Conservation (phyloP, 2,113 vertebrate genomes). For the Cottus gobio region DNA sequence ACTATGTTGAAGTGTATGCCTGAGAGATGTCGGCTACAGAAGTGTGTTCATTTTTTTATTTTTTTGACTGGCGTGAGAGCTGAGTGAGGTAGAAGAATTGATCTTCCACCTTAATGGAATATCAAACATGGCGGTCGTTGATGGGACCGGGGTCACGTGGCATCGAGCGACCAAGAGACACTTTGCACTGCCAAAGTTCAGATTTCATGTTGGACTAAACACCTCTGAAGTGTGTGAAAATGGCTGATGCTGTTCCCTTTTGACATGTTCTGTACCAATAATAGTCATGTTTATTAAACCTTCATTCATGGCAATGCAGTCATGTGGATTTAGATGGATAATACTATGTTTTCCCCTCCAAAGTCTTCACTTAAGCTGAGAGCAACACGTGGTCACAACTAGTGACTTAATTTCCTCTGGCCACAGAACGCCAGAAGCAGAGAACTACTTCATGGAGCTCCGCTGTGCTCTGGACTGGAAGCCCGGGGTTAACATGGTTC, state of each 20-base stretch:
- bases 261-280: slow-evolving; percentile 39
- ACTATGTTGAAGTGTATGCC: slow-evolving; percentile 13
- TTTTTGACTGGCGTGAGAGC: background rate
- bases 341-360: background rate
- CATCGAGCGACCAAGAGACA: background rate
- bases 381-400: background rate
- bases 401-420: no score
- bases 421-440: background rate
- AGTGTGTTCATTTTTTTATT: background rate
- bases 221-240: slow-evolving; percentile 31
- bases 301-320: slow-evolving; percentile 9
- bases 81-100: background rate
- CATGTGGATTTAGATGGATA: background rate
- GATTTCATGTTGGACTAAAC: slow-evolving; percentile 6
- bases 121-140: background rate
- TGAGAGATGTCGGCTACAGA: slow-evolving; percentile 2
- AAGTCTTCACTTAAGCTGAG: background rate
- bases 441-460: background rate
- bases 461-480: background rate
- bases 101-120: background rate
- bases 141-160: background rate
- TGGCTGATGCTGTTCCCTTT: slow-evolving; percentile 44
- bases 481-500: no score
- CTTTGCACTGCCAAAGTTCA: slow-evolving; percentile 26
- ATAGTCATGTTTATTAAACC: slow-evolving; percentile 57